Evolutionary conservation across 2,113 vertebrate genomes (phyloP).

Genomic region (Ictalurus furcatus): DNA sequence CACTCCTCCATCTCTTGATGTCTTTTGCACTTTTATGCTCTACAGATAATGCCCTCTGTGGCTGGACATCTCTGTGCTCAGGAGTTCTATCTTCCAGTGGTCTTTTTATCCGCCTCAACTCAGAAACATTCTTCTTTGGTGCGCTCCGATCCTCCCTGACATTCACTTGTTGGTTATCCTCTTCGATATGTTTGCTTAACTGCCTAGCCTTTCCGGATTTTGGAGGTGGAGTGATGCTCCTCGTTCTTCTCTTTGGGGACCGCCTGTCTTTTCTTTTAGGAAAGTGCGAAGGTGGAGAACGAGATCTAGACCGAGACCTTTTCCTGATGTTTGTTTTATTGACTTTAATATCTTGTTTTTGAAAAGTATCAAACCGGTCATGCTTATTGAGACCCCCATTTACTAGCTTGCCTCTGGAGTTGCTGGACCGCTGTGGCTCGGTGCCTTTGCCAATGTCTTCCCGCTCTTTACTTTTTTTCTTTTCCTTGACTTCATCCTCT

Average conservation of each 20-base stretch:
- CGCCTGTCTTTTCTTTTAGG: constrained; percentile 89
- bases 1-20: constrained; percentile 88
- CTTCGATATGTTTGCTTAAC: constrained; percentile 76
- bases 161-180: constrained; percentile 58
- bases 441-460: constrained; percentile 76
- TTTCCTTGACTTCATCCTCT: constrained; percentile 83
- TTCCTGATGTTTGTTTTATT: constrained; percentile 82
- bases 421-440: constrained; percentile 74
- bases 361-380: constrained; percentile 72
- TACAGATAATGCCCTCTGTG: constrained; percentile 71
- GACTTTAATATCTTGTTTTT: constrained; percentile 77
- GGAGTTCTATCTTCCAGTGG: constrained; percentile 76
- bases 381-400: constrained; percentile 86
- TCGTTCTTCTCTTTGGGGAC: constrained; percentile 83
- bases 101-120: constrained; percentile 79
- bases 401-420: constrained; percentile 78
- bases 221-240: constrained; percentile 80
- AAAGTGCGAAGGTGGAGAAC: constrained; percentile 80
- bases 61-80: constrained; percentile 58
- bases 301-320: constrained; percentile 84
- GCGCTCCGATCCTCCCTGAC: constrained; percentile 77
- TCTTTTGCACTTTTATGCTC: constrained; percentile 82
- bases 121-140: constrained; percentile 73
- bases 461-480: constrained; percentile 81
- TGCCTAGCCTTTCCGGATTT: constrained; percentile 80